These are phyloP conservation scores for Ammospiza caudacuta DNA, from an alignment of 2,113 vertebrate genomes.

Conservation along the genomic window DNA sequence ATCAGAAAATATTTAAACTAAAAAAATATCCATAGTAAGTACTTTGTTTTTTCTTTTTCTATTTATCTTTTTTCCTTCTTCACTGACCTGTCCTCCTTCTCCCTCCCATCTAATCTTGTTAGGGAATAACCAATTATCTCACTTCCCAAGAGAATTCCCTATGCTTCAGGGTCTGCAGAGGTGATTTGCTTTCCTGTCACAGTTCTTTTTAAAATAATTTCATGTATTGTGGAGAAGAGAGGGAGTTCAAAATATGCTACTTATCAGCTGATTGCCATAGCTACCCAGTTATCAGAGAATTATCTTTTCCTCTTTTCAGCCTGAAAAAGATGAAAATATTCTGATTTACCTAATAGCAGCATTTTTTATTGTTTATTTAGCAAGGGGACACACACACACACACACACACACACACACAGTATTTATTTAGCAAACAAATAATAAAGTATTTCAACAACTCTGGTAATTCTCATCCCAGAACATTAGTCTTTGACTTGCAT, in stretches of 20 bases:
- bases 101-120: background rate
- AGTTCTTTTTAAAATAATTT: background rate
- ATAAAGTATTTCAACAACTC: background rate
- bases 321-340: background rate
- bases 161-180: background rate
- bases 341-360: background rate
- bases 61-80: background rate
- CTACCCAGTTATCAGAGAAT: background rate
- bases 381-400: background rate
- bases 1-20: background rate
- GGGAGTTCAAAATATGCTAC: background rate
- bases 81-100: background rate
- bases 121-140: background rate
- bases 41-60: background rate
- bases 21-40: background rate
- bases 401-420: background rate
- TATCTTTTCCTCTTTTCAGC: background rate
- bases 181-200: background rate
- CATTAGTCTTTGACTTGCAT: background rate
- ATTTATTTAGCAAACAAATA: background rate
- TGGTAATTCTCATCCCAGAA: background rate
- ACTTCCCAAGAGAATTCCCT: background rate
- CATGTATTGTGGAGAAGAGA: background rate
- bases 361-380: background rate
- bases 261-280: background rate